Conservation (phyloP, 1,140 invertebrate species). For the Nasonia longicornis region DNA sequence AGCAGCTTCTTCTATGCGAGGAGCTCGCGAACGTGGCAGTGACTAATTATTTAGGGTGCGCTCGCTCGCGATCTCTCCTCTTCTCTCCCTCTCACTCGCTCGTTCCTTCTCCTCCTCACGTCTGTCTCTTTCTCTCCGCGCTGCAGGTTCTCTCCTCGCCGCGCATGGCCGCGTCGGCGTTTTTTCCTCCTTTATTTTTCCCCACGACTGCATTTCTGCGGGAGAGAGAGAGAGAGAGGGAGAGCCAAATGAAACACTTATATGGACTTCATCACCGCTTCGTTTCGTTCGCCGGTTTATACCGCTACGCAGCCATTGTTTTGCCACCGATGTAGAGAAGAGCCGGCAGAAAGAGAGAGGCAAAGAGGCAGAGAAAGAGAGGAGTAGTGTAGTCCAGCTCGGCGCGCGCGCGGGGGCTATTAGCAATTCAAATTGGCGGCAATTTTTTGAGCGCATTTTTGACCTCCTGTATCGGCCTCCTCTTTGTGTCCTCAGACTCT, state of each 20-base stretch:
- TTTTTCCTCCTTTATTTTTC: conserved; percentile 63
- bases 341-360: not conserved
- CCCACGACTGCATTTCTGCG: conserved; percentile 64
- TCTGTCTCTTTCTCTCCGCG: conserved; percentile 25
- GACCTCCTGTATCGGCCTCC: conserved; percentile 69
- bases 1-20: conserved; percentile 38
- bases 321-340: conserved; percentile 53
- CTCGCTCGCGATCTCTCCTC: conserved; percentile 49
- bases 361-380: conserved; percentile 41
- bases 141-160: conserved; percentile 41
- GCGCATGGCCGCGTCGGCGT: conserved; percentile 48
- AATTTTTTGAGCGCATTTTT: conserved; percentile 71
- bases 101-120: conserved; percentile 8
- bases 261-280: conserved; percentile 68
- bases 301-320: conserved; percentile 68
- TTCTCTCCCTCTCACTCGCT: conserved; percentile 43
- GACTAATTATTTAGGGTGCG: conserved; percentile 68
- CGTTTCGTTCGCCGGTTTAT: conserved; percentile 62
- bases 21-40: conserved; percentile 63
- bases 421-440: conserved; percentile 71
- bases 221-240: not conserved
- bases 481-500: conserved; percentile 56
- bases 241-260: conserved; percentile 67
- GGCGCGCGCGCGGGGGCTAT: conserved; percentile 56
- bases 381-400: conserved; percentile 45